Evolutionary conservation across 2,113 vertebrate species (phyloP).

Genomic region (Salvelinus fontinalis): DNA sequence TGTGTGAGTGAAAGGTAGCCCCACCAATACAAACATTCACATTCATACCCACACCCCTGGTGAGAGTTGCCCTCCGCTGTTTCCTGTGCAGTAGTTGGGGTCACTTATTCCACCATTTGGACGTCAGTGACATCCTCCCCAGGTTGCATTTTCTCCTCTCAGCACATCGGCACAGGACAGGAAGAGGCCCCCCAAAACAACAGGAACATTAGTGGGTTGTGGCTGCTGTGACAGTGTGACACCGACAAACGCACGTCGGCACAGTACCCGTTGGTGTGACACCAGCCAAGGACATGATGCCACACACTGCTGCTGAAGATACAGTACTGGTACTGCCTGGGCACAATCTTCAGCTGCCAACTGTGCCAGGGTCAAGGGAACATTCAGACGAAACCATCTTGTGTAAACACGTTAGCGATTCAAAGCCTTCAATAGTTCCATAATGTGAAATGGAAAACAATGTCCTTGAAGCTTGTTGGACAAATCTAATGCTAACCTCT

Average conservation of each 20-base stretch:
- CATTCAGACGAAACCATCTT: not conserved
- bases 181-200: slow-evolving; percentile 6
- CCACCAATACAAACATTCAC: not conserved
- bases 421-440: no score
- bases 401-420: no score
- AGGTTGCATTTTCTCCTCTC: no score
- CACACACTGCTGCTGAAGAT: not conserved
- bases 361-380: not conserved
- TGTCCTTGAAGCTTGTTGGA: no score
- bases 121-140: no score
- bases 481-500: no score
- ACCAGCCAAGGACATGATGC: slow-evolving; percentile 1
- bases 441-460: no score
- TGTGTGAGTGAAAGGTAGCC: no score
- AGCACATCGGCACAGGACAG: not conserved
- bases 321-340: not conserved
- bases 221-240: not conserved
- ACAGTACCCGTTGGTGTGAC: not conserved
- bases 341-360: not conserved
- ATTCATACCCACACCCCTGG: slow-evolving; percentile 5
- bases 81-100: slow-evolving; percentile 40
- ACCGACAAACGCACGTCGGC: not conserved
- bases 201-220: slow-evolving; percentile 3
- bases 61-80: slow-evolving; percentile 23
- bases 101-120: slow-evolving; percentile 26